These are phyloP conservation scores for Knipowitschia caucasica DNA, from an alignment of 2,797 vertebrate genomes.

Conservation along the genomic window DNA sequence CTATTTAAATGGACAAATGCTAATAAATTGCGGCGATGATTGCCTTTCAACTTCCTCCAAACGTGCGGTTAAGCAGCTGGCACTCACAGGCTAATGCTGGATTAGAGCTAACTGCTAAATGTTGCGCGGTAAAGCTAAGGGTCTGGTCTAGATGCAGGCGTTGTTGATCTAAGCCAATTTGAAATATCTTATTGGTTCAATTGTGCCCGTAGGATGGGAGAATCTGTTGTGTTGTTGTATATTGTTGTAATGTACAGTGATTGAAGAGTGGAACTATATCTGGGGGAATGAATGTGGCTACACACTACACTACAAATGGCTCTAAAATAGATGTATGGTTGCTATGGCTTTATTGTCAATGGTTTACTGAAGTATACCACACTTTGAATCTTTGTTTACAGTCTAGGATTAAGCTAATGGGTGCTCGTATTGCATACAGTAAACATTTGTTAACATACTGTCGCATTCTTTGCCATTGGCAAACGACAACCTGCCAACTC, in stretches of 20 bases:
- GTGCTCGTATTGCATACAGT: no score
- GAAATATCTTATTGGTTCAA: neutral
- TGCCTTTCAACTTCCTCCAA: conserved; percentile 54
- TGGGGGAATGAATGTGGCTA: no score
- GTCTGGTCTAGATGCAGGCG: neutral
- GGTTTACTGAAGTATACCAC: no score
- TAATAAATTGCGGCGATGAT: conserved; percentile 69
- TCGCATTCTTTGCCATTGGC: no score
- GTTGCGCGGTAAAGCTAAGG: neutral
- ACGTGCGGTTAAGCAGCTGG: conserved; percentile 47
- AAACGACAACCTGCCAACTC: no score
- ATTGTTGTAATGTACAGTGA: neutral
- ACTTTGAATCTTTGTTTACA: no score
- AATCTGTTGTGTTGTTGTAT: neutral
- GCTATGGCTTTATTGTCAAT: no score
- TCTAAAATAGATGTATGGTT: no score
- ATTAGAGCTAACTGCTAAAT: conserved; percentile 33
- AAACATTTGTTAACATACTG: no score
- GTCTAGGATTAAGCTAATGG: no score
- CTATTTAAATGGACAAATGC: conserved; percentile 65
- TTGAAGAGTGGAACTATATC: no score
- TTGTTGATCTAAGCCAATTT: neutral
- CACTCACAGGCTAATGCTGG: conserved; percentile 31
- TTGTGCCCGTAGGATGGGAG: neutral
- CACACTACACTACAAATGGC: no score